Evolutionary conservation across 2,113 vertebrate species (phyloP), one percentile per base, ranked within the genome.

Genomic region (Pandion haliaetus): DNA sequence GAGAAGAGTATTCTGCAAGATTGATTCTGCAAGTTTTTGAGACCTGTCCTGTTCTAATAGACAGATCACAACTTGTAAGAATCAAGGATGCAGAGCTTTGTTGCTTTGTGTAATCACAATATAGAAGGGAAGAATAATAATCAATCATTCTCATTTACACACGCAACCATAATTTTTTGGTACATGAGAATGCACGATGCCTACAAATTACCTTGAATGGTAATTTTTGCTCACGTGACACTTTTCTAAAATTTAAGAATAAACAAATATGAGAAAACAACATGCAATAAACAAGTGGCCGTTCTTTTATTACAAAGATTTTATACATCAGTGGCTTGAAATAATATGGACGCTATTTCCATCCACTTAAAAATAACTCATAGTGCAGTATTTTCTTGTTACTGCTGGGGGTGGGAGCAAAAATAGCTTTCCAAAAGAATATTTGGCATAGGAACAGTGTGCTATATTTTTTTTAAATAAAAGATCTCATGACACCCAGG

Each of bases 261-360:
- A 88, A 95, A 94, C 88, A 96, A 96, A 90, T 87, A 57, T 82
- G 79, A 83, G 97, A 93, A 97, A 96, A 96, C 82, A 97, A 76
- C 91, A 88, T 44, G 93, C 96, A 97, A 95, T 98, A 98, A 98
- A 98, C 95, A 98, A 98, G 85, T 77, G 84, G 92, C 84, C 5
- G 8, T 40, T 96, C 97, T 97, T 97, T 97, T 96, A 85, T 96
- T 96, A 93, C 90, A 74, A 88, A 97, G 82, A 96, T 97, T 98
- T 97, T 96, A 91, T 95, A 97, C 74, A 81, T 95, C 96, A 97
- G 95, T 97, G 96, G 52, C 95, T 97, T 88, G 94, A 98, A 98
- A 98, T 98, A 98, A 97, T 97, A 90, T 10, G 91, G 96, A 97
- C 90, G 78, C 96, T 98, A 98, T 98, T 98, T 98, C 67, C 95